Evolutionary conservation across 2,888 invertebrate species (phyloP).

Genomic region (Melanchra persicariae): DNA sequence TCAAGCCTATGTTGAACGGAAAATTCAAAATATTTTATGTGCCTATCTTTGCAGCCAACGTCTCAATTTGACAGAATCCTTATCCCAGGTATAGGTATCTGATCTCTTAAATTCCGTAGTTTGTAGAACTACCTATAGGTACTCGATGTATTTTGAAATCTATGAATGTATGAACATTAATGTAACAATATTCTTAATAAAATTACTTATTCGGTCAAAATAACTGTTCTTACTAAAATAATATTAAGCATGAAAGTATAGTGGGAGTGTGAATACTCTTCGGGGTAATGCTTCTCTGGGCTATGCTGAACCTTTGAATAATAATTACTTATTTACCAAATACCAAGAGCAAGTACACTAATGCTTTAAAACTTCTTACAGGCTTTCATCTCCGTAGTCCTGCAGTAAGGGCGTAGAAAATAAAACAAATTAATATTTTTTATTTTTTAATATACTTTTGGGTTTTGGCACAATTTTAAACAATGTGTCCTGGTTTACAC

Average conservation of each 20-base stretch:
- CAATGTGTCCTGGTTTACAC: conserved; percentile 89
- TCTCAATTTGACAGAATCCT: no score
- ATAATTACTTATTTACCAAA: no score
- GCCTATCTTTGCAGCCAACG: no score
- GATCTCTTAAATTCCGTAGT: no score
- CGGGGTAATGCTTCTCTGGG: not conserved
- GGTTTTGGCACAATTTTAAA: conserved; percentile 91
- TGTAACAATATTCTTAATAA: conserved; percentile 59
- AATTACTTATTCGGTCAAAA: conserved; percentile 38
- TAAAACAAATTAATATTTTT: conserved; percentile 79
- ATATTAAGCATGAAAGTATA: not conserved
- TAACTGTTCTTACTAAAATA: conserved; percentile 14
- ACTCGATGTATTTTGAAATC: conserved; percentile 64
- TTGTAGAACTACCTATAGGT: conserved; percentile 36
- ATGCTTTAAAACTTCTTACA: not conserved
- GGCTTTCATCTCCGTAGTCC: not conserved
- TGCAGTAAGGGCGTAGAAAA: conserved; percentile 58
- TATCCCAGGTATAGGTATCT: no score
- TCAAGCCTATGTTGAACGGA: no score
- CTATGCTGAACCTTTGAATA: not conserved
- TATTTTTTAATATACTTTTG: conserved; percentile 90
- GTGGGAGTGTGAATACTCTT: not conserved
- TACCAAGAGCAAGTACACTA: not conserved
- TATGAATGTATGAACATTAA: conserved; percentile 43
- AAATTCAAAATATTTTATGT: no score